A percentile compares a stretch with the other conserved stretches of the same genome.
Conservation (phyloP, 2,113 vertebrate species). For the Potamarius usumacintae region DNA sequence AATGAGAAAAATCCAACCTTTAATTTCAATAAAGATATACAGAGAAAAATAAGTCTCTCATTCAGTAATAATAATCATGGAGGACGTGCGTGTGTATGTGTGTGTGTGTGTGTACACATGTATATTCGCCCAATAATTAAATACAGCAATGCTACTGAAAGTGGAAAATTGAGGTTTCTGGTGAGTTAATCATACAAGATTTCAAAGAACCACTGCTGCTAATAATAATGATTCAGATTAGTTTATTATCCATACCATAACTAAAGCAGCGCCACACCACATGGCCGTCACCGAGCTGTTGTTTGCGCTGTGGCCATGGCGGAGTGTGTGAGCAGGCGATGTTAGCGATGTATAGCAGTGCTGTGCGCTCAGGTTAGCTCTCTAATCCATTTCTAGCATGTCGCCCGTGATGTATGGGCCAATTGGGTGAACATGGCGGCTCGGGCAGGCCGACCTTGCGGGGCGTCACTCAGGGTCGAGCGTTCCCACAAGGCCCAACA, state of each 20-base stretch:
- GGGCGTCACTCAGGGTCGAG: slow-evolving; percentile 63
- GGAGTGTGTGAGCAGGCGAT: slow-evolving; percentile 7
- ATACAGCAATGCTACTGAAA: not conserved
- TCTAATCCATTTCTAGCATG: slow-evolving; percentile 70
- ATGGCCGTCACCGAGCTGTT: not conserved
- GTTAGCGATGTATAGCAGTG: slow-evolving; percentile 24
- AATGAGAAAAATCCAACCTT: too few relatives aligned
- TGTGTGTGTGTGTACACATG: too few relatives aligned
- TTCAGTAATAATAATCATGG: too few relatives aligned
- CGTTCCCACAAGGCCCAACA: slow-evolving; percentile 51
- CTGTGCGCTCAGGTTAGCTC: slow-evolving; percentile 57
- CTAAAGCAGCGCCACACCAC: not conserved
- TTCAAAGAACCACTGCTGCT: not conserved
- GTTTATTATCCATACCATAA: not conserved
- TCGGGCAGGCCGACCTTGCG: slow-evolving; percentile 70
- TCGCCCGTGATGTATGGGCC: slow-evolving; percentile 71
- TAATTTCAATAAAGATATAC: too few relatives aligned
- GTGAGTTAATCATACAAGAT: not conserved
- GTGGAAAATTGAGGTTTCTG: not conserved
- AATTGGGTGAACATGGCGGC: slow-evolving; percentile 61
- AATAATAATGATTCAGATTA: not conserved
- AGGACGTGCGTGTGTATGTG: too few relatives aligned
- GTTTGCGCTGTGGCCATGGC: not conserved
- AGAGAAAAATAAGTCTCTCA: too few relatives aligned
- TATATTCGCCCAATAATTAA: not conserved